phyloP scores from a whole-genome alignment of 2,797 vertebrate species.

The Anniella stebbinsi region DNA sequence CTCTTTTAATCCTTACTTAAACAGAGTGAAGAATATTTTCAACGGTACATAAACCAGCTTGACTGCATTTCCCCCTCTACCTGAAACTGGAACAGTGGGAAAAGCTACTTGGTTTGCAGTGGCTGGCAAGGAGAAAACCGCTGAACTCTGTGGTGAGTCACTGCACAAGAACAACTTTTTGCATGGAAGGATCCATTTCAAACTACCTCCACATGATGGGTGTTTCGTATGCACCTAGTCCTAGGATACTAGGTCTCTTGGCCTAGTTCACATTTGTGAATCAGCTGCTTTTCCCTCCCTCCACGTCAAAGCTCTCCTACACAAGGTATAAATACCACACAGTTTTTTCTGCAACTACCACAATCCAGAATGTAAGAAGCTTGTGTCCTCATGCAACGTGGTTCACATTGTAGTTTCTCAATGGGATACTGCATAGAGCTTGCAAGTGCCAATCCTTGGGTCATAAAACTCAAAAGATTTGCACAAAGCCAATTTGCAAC shows the following conservation, averaged over 20 bases:
- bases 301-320: neutral
- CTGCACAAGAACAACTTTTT: neutral
- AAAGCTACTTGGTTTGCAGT: too few relatives aligned
- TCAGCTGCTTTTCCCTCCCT: neutral
- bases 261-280: neutral
- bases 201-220: neutral
- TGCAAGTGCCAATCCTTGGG: neutral
- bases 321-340: neutral
- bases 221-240: neutral
- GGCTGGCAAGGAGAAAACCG: neutral
- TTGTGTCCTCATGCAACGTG: neutral
- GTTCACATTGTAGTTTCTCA: neutral
- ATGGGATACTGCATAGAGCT: neutral
- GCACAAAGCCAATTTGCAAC: neutral
- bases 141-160: neutral
- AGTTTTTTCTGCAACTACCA: neutral
- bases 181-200: neutral
- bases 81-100: neutral
- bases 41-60: constrained; percentile 1
- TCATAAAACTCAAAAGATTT: neutral
- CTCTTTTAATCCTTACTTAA: neutral
- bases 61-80: neutral
- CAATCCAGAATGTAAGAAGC: neutral
- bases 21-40: neutral
- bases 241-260: neutral